Percentiles rank a stretch among this genome's conserved stretches.
Conservation (phyloP, 2,113 vertebrate genomes). For the Otocyon megalotis region DNA sequence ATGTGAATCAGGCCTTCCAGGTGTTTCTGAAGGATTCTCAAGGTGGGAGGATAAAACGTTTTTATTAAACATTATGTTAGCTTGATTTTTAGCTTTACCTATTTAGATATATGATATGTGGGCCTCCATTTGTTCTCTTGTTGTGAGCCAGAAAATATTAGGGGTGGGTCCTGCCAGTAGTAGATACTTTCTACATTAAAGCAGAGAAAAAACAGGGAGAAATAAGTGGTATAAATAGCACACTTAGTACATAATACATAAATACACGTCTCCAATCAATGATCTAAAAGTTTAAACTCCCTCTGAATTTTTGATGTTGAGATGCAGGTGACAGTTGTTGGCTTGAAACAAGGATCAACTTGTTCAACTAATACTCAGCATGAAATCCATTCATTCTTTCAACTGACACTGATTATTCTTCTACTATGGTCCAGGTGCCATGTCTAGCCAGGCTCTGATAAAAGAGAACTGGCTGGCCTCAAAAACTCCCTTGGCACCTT, state of each 20-base stretch:
- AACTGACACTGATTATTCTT: conserved; percentile 51
- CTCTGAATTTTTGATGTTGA: conserved; percentile 44
- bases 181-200: not conserved
- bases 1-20: not conserved
- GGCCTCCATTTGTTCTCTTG: not conserved
- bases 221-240: not conserved
- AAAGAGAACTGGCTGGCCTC: conserved; percentile 48
- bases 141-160: not conserved
- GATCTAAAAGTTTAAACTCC: conserved; percentile 54
- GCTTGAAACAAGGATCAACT: conserved; percentile 63
- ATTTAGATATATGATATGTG: not conserved
- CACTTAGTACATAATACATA: not conserved
- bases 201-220: not conserved
- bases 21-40: not conserved
- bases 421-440: conserved; percentile 65
- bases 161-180: not conserved
- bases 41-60: not conserved
- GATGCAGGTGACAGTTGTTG: conserved; percentile 60
- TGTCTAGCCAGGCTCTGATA: conserved; percentile 58
- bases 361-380: conserved; percentile 52
- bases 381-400: conserved; percentile 69
- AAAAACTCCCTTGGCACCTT: conserved; percentile 11
- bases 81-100: not conserved
- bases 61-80: not conserved
- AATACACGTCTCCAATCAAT: not conserved